Base-by-base conservation (phyloP, 2,888 invertebrate species). In the Thelaira solivaga region DNA sequence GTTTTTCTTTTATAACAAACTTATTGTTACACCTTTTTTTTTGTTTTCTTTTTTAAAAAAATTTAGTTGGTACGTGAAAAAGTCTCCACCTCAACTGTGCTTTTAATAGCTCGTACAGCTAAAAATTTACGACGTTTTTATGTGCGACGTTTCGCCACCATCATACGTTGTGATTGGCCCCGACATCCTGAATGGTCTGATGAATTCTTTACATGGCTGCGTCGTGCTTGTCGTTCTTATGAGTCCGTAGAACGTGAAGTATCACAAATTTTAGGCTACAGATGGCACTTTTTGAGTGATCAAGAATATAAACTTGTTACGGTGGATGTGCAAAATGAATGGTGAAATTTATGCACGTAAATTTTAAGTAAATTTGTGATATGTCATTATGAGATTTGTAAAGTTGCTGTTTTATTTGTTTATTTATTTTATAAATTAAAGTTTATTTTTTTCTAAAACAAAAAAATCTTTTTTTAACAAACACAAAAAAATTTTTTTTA, bases 51-150 rank as follows among this genome's bases (percentile, higher is more conserved):
- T n/a, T n/a, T n/a, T n/a, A n/a, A n/a, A n/a, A n/a, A n/a, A n/a
- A n/a, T n/a, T n/a, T n/a, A 94, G 94, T 89, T 93, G 81, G 90
- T 95, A 24, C 91, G 94, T 6, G 95, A 96, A 86, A 91, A 93
- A 83, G 91, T 96, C 71, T 95, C 95, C 4, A 94, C 95, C 1
- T 91, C 93, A 0, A 95, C 95, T 0, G 90, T 95, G 13, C 88
- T 96, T 43, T 90, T 95, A 11, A 89, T 95, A 45, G 94, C 93
- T 0, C 90, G 90, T 51, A 91, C 92, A 1, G 93, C 92, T 0
- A 91, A 91, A 82, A 91, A 92, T 81, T 88, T 95, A 65, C 90
- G 90, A 18, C 90, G 90, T 64, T 89, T 95, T 2, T 90, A 92
- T 80, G 91, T 96, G 0, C 90, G 96, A 45, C 90, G 92, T 55